phyloP scores from a whole-genome alignment of 2,797 vertebrate species.

The Tympanoctomys barrerae region DNA sequence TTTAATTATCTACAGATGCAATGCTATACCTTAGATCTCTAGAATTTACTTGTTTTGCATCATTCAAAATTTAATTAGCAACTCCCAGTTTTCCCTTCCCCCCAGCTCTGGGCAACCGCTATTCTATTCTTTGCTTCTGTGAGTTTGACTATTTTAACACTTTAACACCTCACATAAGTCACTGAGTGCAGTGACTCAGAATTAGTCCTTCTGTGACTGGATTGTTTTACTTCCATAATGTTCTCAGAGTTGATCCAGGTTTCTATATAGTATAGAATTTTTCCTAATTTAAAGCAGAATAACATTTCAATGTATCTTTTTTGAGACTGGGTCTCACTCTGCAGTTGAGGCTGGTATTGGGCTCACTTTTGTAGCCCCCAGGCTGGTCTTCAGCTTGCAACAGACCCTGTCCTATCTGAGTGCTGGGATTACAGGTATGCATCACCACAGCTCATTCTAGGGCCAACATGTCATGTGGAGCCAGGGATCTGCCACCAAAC shows the following conservation, averaged over 20 bases:
- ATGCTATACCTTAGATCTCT: not conserved
- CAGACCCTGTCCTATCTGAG: no score
- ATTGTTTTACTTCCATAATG: not conserved
- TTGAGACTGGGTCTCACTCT: no score
- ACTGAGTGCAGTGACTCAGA: not conserved
- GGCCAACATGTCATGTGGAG: no score
- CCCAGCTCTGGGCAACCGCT: no score
- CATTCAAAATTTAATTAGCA: not conserved
- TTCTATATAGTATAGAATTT: not conserved
- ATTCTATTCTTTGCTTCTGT: not conserved
- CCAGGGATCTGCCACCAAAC: no score
- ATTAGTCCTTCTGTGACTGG: not conserved
- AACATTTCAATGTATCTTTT: not conserved
- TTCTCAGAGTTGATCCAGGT: not conserved
- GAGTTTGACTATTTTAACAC: not conserved
- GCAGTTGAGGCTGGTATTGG: no score
- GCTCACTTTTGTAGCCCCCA: no score
- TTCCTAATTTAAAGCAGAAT: not conserved
- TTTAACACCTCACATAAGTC: not conserved
- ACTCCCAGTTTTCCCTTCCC: not conserved
- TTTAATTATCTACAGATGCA: not conserved
- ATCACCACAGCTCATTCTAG: no score
- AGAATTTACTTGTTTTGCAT: not conserved
- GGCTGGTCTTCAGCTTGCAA: no score
- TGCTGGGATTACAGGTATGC: no score